These are phyloP conservation scores for Carcharodon carcharias DNA, from an alignment of 2,797 vertebrate species.

Conservation along the genomic window DNA sequence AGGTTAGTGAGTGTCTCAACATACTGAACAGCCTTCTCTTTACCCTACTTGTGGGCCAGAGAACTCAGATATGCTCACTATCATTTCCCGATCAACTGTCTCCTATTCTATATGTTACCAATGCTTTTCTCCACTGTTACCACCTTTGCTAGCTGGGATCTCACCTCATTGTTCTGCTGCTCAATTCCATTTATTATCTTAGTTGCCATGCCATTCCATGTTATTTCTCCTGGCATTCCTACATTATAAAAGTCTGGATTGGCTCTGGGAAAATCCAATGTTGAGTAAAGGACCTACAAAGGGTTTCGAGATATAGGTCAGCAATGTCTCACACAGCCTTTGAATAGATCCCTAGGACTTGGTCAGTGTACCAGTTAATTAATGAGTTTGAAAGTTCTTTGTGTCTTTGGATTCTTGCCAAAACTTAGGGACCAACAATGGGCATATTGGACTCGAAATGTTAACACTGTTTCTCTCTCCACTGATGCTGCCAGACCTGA, in stretches of 20 bases:
- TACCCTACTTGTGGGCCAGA: background rate
- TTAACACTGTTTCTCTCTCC: too few relatives aligned
- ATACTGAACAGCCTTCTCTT: background rate
- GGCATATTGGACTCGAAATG: too few relatives aligned
- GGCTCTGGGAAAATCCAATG: too few relatives aligned
- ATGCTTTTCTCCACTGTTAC: background rate
- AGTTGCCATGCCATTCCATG: background rate
- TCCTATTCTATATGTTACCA: background rate
- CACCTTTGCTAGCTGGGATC: background rate
- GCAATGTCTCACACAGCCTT: background rate
- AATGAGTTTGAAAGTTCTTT: background rate
- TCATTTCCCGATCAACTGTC: background rate
- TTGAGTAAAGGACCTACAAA: background rate
- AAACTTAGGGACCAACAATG: background rate
- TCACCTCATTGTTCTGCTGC: background rate
- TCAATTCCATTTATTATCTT: background rate
- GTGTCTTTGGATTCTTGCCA: background rate
- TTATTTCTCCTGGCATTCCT: background rate
- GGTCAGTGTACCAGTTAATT: background rate
- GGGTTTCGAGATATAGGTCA: background rate
- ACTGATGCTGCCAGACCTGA: too few relatives aligned
- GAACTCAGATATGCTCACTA: background rate
- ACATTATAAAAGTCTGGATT: too few relatives aligned
- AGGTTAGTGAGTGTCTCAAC: background rate
- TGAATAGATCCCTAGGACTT: too few relatives aligned